Evolutionary conservation across 2,797 vertebrate species (phyloP).

Genomic region (Distichodus sexfasciatus): DNA sequence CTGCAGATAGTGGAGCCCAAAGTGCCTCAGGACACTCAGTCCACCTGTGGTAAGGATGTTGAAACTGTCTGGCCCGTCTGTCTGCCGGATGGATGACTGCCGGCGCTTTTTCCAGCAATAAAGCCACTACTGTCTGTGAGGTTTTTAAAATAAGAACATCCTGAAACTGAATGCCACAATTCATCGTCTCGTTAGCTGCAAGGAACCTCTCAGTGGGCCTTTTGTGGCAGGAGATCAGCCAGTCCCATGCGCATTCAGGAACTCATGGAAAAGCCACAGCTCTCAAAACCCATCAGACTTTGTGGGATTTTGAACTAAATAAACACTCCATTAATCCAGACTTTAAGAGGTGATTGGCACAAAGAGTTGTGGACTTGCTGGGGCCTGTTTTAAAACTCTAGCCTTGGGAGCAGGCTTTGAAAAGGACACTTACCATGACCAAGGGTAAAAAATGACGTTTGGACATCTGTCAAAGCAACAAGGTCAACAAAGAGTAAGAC

Average conservation of each 20-base stretch:
- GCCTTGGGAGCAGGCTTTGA: constrained; percentile 26
- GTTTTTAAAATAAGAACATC: background rate
- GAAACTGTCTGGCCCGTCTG: background rate
- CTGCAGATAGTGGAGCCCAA: constrained; percentile 26
- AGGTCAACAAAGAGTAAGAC: background rate
- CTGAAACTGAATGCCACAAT: background rate
- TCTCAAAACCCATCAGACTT: constrained; percentile 50
- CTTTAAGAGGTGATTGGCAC: constrained; percentile 49
- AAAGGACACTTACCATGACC: constrained; percentile 11
- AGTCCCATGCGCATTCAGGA: constrained; percentile 32
- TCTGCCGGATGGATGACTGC: background rate
- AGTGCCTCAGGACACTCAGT: background rate
- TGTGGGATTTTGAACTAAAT: constrained; percentile 52
- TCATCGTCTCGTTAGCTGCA: background rate
- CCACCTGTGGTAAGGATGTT: background rate
- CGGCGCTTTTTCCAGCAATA: background rate
- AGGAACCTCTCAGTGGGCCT: background rate
- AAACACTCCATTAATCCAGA: constrained; percentile 46
- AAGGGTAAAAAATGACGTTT: constrained; percentile 44
- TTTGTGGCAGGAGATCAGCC: background rate
- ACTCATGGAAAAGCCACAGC: constrained; percentile 35
- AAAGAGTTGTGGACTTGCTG: constrained; percentile 44
- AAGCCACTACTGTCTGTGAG: background rate
- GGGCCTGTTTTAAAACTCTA: constrained; percentile 43
- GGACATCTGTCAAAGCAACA: constrained; percentile 46